Evolutionary conservation across 2,888 invertebrate species (phyloP), one percentile per base, ranked within the genome.

Genomic region (Torymus tubicola): DNA sequence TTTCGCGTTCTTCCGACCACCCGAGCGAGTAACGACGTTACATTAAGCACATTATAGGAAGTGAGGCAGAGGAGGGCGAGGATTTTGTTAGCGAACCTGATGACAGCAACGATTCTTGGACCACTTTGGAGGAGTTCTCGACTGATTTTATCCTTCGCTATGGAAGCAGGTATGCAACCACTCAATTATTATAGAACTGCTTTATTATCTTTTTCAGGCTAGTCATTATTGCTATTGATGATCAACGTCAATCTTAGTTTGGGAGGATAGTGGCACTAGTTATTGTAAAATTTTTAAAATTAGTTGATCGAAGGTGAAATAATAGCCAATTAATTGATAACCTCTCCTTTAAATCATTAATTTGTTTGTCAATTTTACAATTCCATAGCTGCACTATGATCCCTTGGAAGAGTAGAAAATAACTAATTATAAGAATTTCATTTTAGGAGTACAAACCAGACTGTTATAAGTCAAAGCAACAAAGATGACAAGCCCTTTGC

Each of bases 21-120:
- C 74, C 78, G 78, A 74, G 74, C 78, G 78, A 81, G 78, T 80
- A 80, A 80, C 80, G 70, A 84, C 81, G 83, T 84, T 82, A 82
- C 82, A 83, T 84, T 85, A 83, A 84, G 84, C 83, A 85, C 84
- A 84, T 85, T 84, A 76, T 90, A 95, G 94, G 94, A 81, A 95
- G 94, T 88, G 95, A 95, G 91, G 93, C 94, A 91, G 95, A 95
- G 87, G 95, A 95, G 88, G 94, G 94, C 85, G 94, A 95, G 88
- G 92, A 93, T 89, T 92, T 93, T 86, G 92, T 93, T 89, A 94
- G 94, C 86, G 95, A 94, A 85, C 94, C 95, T 55, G 84, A 84
- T 61, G 95, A 96, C 91, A 96, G 96, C 91, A 95, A 96, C 90
- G 96, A 96, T 87, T 95, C 95, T 12, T 95, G 95, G 95, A 94